These are phyloP conservation scores for Pseudopodoces humilis DNA, from an alignment of 2,113 vertebrate species.

Conservation along the genomic window DNA sequence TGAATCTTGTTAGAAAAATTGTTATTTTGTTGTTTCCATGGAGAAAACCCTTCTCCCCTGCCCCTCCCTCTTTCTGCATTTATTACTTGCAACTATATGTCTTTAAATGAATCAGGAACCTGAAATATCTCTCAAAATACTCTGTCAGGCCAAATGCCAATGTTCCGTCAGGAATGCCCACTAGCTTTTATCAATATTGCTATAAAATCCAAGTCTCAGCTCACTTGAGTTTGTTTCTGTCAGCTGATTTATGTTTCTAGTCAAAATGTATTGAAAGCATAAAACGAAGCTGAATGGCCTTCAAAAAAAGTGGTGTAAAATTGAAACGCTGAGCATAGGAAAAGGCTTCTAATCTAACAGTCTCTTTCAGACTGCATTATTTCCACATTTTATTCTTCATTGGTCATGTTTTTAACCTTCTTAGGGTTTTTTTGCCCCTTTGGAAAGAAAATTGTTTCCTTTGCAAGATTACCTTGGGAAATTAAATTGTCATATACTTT, in stretches of 20 bases:
- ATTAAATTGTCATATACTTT: not conserved
- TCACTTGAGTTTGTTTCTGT: constrained; percentile 19
- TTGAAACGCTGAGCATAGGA: not conserved
- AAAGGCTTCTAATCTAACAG: not conserved
- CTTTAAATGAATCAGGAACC: not conserved
- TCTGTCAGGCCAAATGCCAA: not conserved
- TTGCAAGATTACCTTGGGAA: not conserved
- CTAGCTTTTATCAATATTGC: constrained; percentile 21
- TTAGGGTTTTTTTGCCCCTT: not conserved
- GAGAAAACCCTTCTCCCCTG: rapidly evolving
- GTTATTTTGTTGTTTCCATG: not conserved
- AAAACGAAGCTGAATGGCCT: not conserved
- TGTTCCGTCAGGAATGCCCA: not conserved
- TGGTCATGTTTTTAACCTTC: not conserved
- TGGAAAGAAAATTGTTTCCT: not conserved
- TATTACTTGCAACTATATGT: not conserved
- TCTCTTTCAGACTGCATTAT: not conserved
- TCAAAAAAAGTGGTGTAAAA: not conserved
- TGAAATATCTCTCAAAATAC: not conserved
- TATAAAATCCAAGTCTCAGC: not conserved
- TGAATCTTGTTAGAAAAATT: not conserved
- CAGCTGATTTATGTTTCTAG: constrained; percentile 22
- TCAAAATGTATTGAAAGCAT: constrained; percentile 18
- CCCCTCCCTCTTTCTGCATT: not conserved
- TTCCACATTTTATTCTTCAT: not conserved